These are phyloP conservation scores for Pseudoips prasinana DNA, from an alignment of 2,888 invertebrate genomes.

Conservation along the genomic window DNA sequence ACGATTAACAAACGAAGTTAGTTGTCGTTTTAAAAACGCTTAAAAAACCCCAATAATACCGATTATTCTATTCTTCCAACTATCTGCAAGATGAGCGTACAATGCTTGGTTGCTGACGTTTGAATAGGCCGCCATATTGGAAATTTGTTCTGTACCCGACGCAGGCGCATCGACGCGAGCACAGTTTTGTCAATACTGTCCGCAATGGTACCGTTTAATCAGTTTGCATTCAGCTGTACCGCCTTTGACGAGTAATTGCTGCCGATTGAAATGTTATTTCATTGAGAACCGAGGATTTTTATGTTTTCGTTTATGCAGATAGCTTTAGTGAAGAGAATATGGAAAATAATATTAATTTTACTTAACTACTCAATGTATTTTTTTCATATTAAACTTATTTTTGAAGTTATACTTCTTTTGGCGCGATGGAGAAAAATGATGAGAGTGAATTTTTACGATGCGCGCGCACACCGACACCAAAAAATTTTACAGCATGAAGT, in stretches of 20 bases:
- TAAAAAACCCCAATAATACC: constrained; percentile 48
- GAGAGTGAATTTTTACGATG: no score
- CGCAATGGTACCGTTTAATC: constrained; percentile 71
- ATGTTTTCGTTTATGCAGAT: constrained; percentile 14
- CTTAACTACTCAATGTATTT: no score
- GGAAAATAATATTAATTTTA: background rate
- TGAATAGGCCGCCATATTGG: constrained; percentile 70
- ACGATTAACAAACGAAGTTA: constrained; percentile 28
- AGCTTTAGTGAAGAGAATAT: background rate
- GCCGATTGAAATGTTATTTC: constrained; percentile 71
- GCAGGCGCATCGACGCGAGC: constrained; percentile 52
- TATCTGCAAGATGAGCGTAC: constrained; percentile 52
- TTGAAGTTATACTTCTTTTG: no score
- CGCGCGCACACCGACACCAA: no score
- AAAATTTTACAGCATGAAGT: no score
- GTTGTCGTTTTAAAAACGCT: constrained; percentile 26
- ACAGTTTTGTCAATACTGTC: constrained; percentile 78
- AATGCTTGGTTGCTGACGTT: constrained; percentile 67
- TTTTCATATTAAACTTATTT: no score
- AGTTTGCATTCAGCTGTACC: constrained; percentile 75
- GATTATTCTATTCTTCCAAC: constrained; percentile 38
- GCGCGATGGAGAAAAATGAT: no score
- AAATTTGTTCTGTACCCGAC: constrained; percentile 71
- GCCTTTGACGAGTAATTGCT: constrained; percentile 80
- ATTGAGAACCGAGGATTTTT: constrained; percentile 24